Conservation (phyloP, 2,888 invertebrate species). For the Scaptomyza parva region DNA sequence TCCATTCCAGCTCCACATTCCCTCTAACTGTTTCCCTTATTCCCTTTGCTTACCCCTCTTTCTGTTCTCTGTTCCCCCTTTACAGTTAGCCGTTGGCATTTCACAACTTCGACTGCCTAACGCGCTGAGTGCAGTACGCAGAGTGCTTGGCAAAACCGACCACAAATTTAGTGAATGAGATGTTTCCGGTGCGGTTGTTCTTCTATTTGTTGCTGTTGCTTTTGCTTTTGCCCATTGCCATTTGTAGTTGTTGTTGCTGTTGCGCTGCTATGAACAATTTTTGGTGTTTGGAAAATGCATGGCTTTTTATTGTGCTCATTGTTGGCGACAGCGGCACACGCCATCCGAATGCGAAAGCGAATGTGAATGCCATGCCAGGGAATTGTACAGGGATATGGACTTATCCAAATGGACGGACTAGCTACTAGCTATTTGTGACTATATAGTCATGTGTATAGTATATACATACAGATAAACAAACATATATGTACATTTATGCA, state of each 20-base stretch:
- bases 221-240: slow-evolving; percentile 21
- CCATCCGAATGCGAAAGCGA: slow-evolving; percentile 47
- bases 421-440: slow-evolving; percentile 51
- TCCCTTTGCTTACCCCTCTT: slow-evolving; percentile 10
- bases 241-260: slow-evolving; percentile 30
- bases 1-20: slow-evolving; percentile 6
- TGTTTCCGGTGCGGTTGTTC: slow-evolving; percentile 81
- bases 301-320: slow-evolving; percentile 79
- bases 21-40: slow-evolving; percentile 10
- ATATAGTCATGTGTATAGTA: too few relatives aligned
- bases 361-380: slow-evolving; percentile 28
- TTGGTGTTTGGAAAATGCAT: slow-evolving; percentile 81
- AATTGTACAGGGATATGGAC: slow-evolving; percentile 22
- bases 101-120: slow-evolving; percentile 80
- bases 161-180: slow-evolving; percentile 82
- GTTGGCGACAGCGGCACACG: slow-evolving; percentile 65
- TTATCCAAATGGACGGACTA: slow-evolving; percentile 24
- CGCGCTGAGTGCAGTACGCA: slow-evolving; percentile 42
- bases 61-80: slow-evolving; percentile 13
- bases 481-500: neutral
- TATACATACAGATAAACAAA: neutral
- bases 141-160: slow-evolving; percentile 70
- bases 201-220: slow-evolving; percentile 40
- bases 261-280: slow-evolving; percentile 69
- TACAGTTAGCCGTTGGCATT: slow-evolving; percentile 66